Base-by-base conservation (phyloP, 2,888 invertebrate genomes). In the Hirtodrosophila trivittata region DNA sequence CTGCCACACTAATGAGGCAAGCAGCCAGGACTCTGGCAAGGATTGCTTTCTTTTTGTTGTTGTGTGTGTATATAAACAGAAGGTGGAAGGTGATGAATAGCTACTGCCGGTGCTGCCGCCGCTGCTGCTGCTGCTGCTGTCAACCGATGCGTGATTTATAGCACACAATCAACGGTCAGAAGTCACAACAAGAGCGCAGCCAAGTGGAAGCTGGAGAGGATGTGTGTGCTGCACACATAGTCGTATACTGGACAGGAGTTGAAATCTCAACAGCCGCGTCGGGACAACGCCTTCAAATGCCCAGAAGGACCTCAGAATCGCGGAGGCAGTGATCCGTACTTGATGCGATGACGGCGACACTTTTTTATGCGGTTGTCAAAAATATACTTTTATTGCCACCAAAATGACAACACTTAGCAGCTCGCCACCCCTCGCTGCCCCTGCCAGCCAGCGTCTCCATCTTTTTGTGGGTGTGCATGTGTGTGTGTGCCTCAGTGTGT, bases 371-470 rank as follows among this genome's bases (percentile, higher is more conserved):
- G 76, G 80, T 74, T 85, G 83, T 86, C 83, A 83, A 81, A 85
- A 83, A 83, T 85, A 84, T 84, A 67, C 66, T 77, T 83, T 86
- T 83, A 83, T 86, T 77, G 83, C 83, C 81, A 84, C 83, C 86
- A 83, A 83, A 82, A 86, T 86, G 86, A 83, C 83, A 78, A 83
- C 83, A 80, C 81, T 85, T 84, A 80, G 63, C 57, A 39, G 37
- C 45, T 12, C 10, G 8, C 28, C 25, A 6, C n/a, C 9, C 14
- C 38, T 10, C 12, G 41, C 32, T 10, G 2, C 10, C 14, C 37
- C 26, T 9, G 9, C 43, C 43, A 0, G 9, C n/a, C 2, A n/a
- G n/a, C 46, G 39, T 32, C 47, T 38, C 1, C 30, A 8, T 8
- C n/a, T 51, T 49, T 38, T 54, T 73, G 74, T 63, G 67, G 72